Conservation (phyloP, 2,888 invertebrate genomes). For the Leptinotarsa haldemani region DNA sequence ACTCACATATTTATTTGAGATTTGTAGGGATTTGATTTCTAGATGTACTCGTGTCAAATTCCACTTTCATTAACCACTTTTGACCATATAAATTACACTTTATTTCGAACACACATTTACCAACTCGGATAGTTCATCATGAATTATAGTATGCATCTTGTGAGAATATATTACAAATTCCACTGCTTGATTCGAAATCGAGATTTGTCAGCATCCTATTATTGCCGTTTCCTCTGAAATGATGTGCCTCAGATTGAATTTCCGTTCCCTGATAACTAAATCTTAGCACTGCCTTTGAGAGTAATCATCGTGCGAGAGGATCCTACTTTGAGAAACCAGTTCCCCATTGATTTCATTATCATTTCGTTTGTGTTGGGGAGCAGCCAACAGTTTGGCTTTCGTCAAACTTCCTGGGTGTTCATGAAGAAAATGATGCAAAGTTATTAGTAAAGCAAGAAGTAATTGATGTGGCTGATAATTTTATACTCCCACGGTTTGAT, state of each 20-base stretch:
- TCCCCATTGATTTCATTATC: constrained; percentile 7
- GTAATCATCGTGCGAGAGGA: background rate
- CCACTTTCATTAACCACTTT: too few species aligned
- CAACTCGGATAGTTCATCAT: too few species aligned
- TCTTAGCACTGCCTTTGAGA: constrained; percentile 3
- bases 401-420: constrained; percentile 9
- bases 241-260: background rate
- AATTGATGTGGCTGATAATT: background rate
- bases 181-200: background rate
- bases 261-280: background rate
- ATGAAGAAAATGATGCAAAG: background rate
- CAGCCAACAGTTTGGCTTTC: constrained; percentile 2
- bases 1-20: too few species aligned
- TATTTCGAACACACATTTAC: too few species aligned
- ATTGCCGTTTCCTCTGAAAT: background rate
- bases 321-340: constrained; percentile 6
- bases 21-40: too few species aligned
- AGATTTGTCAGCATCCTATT: background rate
- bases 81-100: too few species aligned
- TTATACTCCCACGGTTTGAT: background rate
- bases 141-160: too few species aligned
- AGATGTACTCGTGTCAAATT: too few species aligned
- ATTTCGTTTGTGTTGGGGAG: constrained; percentile 2
- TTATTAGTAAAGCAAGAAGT: background rate
- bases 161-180: too few species aligned